Conservation (phyloP, 2,888 invertebrate species). For the Pediacus dermestoides region DNA sequence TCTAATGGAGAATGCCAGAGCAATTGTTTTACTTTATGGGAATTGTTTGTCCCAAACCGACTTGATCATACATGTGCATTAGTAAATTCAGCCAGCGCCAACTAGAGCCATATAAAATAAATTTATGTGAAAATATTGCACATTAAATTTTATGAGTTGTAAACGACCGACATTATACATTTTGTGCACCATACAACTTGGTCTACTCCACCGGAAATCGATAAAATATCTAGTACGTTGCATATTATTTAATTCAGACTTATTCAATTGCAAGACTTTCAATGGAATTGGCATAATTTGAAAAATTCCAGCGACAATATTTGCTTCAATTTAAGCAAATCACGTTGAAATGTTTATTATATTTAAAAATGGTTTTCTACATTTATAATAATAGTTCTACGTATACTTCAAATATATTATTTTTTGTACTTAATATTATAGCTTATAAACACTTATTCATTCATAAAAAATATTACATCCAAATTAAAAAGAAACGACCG, state of each 20-base stretch:
- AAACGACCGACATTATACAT: no score
- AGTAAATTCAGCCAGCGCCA: conserved; percentile 20
- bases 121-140: conserved; percentile 35
- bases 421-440: no score
- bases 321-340: neutral
- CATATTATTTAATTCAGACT: no score
- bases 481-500: no score
- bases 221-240: conserved; percentile 1
- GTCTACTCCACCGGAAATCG: conserved; percentile 1
- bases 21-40: conserved; percentile 32
- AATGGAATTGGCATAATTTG: no score
- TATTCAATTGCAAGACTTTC: no score
- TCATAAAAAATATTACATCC: no score
- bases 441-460: no score
- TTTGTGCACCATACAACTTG: no score
- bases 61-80: conserved; percentile 27
- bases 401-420: conserved; percentile 1
- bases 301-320: no score
- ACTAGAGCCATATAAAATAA: conserved; percentile 22
- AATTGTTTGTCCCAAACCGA: conserved; percentile 27
- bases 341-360: no score
- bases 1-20: conserved; percentile 29
- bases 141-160: conserved; percentile 42
- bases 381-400: neutral
- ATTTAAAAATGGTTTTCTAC: no score